These are phyloP conservation scores for Coremacera marginata DNA, from an alignment of 2,888 invertebrate genomes.

Conservation along the genomic window DNA sequence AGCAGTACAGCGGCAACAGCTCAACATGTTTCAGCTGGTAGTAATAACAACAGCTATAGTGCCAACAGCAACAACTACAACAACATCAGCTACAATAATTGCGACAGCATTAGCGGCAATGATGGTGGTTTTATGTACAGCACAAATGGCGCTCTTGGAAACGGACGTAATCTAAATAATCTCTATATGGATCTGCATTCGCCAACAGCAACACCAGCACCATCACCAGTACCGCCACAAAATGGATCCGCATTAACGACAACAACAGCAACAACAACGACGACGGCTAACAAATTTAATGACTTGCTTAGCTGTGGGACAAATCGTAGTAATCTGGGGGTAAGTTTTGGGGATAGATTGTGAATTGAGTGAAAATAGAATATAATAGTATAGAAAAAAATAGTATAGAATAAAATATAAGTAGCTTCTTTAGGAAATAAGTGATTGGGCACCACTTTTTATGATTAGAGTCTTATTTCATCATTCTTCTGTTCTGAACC, in stretches of 20 bases:
- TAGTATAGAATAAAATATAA: no score
- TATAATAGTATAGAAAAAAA: no score
- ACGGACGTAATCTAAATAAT: conserved; percentile 30
- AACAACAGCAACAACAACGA: conserved; percentile 23
- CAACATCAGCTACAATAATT: conserved; percentile 39
- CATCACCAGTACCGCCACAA: not conserved
- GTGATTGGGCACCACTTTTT: no score
- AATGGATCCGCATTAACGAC: conserved; percentile 34
- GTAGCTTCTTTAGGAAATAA: no score
- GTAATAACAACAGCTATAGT: conserved; percentile 20
- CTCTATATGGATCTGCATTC: conserved; percentile 52
- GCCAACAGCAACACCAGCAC: conserved; percentile 47
- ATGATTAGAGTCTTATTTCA: no score
- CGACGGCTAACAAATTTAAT: conserved; percentile 38
- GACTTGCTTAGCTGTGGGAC: conserved; percentile 37
- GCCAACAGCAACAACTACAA: conserved; percentile 24
- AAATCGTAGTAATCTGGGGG: conserved; percentile 41
- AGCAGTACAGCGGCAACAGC: conserved; percentile 42
- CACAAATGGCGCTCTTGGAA: not conserved
- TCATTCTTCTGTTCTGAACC: no score
- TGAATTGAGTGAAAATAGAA: not conserved
- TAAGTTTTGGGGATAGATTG: conserved; percentile 30
- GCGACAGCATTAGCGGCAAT: conserved; percentile 17
- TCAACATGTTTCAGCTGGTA: conserved; percentile 38
- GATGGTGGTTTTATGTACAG: conserved; percentile 20